These are phyloP conservation scores for Allygus modestus DNA, from an alignment of 2,888 invertebrate species.

Conservation along the genomic window DNA sequence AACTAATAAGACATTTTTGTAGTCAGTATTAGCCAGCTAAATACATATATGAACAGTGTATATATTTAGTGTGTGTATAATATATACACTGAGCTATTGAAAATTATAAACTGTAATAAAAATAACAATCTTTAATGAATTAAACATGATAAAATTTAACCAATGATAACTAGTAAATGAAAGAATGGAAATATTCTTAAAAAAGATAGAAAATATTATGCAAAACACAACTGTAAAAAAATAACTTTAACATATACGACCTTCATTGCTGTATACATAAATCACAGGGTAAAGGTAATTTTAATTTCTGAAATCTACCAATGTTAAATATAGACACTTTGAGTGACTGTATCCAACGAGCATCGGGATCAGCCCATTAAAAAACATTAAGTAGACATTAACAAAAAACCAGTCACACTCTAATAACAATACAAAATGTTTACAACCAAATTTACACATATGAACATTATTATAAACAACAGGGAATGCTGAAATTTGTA, in stretches of 20 bases:
- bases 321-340: background rate
- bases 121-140: constrained; percentile 3
- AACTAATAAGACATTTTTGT: too few relatives aligned
- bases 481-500: constrained; percentile 36
- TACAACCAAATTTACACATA: background rate
- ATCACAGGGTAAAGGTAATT: constrained; percentile 6
- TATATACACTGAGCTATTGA: too few relatives aligned
- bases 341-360: background rate
- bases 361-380: background rate
- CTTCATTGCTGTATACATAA: background rate
- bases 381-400: constrained; percentile 7
- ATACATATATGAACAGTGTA: too few relatives aligned
- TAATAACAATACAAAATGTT: constrained; percentile 8
- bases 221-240: background rate
- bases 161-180: background rate
- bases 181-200: background rate
- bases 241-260: background rate
- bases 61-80: too few relatives aligned
- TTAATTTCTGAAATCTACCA: background rate
- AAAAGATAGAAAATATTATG: background rate
- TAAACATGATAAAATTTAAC: background rate
- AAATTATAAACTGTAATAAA: too few relatives aligned
- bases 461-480: constrained; percentile 11
- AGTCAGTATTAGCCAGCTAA: too few relatives aligned
- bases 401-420: constrained; percentile 13